These are phyloP conservation scores for Coracopsis vasa DNA, from an alignment of 2,113 vertebrate species.

Conservation along the genomic window DNA sequence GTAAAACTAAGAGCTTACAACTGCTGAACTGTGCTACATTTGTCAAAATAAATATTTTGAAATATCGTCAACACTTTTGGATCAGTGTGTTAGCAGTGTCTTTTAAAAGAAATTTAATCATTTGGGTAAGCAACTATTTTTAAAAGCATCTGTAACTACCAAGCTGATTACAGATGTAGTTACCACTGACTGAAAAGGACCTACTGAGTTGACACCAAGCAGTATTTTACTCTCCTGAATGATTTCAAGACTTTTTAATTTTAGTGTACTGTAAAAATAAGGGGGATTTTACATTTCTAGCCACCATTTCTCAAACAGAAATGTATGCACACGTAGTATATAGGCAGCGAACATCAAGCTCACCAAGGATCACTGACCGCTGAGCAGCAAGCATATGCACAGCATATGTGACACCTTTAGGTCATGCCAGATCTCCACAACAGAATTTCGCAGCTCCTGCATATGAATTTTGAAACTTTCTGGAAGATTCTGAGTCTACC, in stretches of 20 bases:
- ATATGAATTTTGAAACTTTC: neutral
- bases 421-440: neutral
- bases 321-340: neutral
- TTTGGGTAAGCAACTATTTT: neutral
- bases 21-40: neutral
- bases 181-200: neutral
- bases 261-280: neutral
- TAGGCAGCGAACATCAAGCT: neutral
- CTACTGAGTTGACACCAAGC: neutral
- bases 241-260: neutral
- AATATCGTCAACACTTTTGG: neutral
- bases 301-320: neutral
- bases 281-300: neutral
- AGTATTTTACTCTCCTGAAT: neutral
- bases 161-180: neutral
- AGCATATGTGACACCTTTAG: neutral
- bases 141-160: neutral
- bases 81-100: neutral
- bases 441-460: neutral
- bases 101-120: neutral
- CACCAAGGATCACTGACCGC: neutral
- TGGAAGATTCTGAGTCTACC: neutral
- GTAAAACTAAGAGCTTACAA: neutral
- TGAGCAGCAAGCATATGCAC: neutral
- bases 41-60: neutral